Evolutionary conservation across 2,797 vertebrate species (phyloP).

Genomic region (Sparus aurata): DNA sequence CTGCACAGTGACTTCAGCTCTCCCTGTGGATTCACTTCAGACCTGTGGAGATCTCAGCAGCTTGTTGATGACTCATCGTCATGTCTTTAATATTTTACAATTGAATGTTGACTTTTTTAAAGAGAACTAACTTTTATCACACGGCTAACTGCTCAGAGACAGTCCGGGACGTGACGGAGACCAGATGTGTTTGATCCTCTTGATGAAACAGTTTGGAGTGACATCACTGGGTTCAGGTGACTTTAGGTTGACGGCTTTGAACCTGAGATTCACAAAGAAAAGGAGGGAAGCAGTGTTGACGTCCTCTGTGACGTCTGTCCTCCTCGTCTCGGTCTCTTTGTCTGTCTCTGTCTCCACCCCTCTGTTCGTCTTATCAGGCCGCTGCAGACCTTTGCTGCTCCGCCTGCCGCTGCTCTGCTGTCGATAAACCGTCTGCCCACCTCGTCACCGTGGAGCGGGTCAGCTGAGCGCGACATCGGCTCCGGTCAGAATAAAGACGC

Average conservation of each 20-base stretch:
- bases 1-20: no score
- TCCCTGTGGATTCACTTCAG: no score
- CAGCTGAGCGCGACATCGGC: slow-evolving; percentile 36
- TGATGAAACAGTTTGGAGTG: no score
- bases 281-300: background rate
- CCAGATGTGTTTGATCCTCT: no score
- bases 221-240: background rate
- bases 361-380: slow-evolving; percentile 54
- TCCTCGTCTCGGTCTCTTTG: slow-evolving; percentile 1
- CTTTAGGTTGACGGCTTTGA: background rate
- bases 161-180: no score
- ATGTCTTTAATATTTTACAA: no score
- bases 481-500: slow-evolving; percentile 15
- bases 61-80: no score
- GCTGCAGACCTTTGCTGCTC: slow-evolving; percentile 60
- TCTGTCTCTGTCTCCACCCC: slow-evolving; percentile 15
- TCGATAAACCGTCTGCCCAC: slow-evolving; percentile 45
- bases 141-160: no score
- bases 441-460: slow-evolving; percentile 37
- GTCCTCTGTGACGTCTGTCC: background rate
- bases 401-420: slow-evolving; percentile 25
- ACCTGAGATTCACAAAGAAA: background rate
- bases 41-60: no score
- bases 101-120: no score
- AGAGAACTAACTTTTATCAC: no score